Evolutionary conservation across 2,888 invertebrate species (phyloP), one percentile per base, ranked within the genome.

Genomic region (Camponotus fellah): DNA sequence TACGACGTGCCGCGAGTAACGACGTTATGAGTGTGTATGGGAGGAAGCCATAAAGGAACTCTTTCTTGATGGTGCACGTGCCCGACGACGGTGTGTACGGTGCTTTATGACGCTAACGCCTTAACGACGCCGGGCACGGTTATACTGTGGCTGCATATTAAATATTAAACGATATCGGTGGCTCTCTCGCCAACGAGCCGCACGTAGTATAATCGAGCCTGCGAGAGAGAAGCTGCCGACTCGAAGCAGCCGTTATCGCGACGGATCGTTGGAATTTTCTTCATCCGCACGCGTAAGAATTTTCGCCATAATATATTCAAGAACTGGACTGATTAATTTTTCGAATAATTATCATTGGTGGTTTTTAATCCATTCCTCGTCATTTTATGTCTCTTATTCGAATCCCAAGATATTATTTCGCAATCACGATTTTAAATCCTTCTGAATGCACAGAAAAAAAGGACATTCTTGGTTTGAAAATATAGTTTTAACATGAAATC

Each of bases 1-100:
- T 90, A 90, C 90, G 87, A 89, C 89, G 89, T 89, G 89, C 84
- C 84, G 83, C 85, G 64, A 86, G 89, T 88, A 89, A 89, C 87
- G 88, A 86, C 88, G 83, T 81, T 79, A 77, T 82, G 74, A 84
- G 80, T 62, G 79, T 74, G 68, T 43, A 68, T 34, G 10, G 40
- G 62, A 17, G 34, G 46, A 46, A 17, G 21, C 65, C 80, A 74
- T 46, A 81, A 83, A 86, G 66, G 64, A 34, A 43, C 12, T 12
- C 43, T 43, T 43, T 43, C 56, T 21, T 37, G n/a, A 53, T 69
- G 79, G 83, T 86, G 80, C 86, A 85, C 85, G 82, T 79, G 88
- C 85, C 65, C 49, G 84, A 65, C 60, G 60, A 82, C 83, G 8
- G 53, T 53, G 72, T 82, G 84, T 62, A 80, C 43, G 53, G 82